Percentiles rank a stretch among this genome's conserved stretches.
Conservation (phyloP, 2,888 invertebrate genomes). For the Myopa tessellatipennis region DNA sequence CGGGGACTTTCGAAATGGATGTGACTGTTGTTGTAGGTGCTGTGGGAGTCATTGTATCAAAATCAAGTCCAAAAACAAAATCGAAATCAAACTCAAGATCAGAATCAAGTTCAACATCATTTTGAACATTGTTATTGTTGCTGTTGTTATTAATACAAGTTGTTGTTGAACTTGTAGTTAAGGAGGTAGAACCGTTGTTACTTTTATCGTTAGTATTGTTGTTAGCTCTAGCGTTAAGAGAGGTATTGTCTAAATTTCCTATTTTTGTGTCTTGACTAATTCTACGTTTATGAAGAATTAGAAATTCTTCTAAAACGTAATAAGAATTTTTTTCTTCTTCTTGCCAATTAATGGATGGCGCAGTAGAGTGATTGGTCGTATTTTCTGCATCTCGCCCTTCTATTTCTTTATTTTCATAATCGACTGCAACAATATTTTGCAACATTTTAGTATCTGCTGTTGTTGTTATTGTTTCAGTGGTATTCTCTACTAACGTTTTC, state of each 20-base stretch:
- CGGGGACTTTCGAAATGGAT: background rate
- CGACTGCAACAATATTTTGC: background rate
- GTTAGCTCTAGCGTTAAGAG: background rate
- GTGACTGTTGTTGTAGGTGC: background rate
- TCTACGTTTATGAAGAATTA: slow-evolving; percentile 22
- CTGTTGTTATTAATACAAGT: background rate
- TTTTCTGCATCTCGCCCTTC: background rate
- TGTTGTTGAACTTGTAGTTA: background rate
- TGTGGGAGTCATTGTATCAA: slow-evolving; percentile 19
- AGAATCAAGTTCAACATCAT: slow-evolving; percentile 29
- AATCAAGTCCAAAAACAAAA: slow-evolving; percentile 33
- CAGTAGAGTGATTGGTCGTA: background rate
- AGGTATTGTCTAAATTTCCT: too few species aligned
- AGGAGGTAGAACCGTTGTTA: background rate
- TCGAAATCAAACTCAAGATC: slow-evolving; percentile 34
- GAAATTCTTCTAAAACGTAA: slow-evolving; percentile 22
- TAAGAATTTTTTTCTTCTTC: slow-evolving; percentile 7
- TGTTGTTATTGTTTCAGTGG: background rate
- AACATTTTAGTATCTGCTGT: background rate
- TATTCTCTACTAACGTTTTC: background rate
- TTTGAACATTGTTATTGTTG: background rate
- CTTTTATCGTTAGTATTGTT: background rate
- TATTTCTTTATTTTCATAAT: background rate
- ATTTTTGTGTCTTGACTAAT: slow-evolving; percentile 13
- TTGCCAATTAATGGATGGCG: background rate